Evolutionary conservation across 2,797 vertebrate genomes (phyloP).

Genomic region (Xenopus petersii): DNA sequence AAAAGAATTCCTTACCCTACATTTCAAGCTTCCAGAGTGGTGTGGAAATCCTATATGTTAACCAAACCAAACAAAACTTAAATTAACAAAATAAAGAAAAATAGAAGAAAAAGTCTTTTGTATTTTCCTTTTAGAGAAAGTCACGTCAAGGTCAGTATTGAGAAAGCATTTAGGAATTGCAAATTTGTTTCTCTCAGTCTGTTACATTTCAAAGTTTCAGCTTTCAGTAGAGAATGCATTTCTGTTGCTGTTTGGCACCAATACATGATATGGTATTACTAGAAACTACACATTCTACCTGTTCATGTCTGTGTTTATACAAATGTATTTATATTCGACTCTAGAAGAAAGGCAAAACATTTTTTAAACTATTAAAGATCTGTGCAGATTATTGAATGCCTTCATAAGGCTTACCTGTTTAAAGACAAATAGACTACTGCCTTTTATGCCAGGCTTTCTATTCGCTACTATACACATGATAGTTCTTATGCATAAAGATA

Average conservation of each 20-base stretch:
- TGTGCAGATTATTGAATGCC: too few relatives aligned
- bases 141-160: slow-evolving; percentile 1
- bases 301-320: too few relatives aligned
- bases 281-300: too few relatives aligned
- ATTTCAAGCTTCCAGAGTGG: not conserved
- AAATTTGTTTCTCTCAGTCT: slow-evolving; percentile 4
- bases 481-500: slow-evolving; percentile 69
- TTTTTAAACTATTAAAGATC: too few relatives aligned
- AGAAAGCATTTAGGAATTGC: not conserved
- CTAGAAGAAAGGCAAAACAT: slow-evolving; percentile 11
- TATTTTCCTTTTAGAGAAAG: not conserved
- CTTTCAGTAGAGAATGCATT: not conserved
- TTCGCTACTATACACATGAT: slow-evolving; percentile 65
- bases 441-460: slow-evolving; percentile 63
- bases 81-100: too few relatives aligned
- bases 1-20: not conserved
- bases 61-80: not conserved
- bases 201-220: not conserved
- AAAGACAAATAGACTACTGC: slow-evolving; percentile 67
- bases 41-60: not conserved
- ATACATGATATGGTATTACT: not conserved
- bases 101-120: not conserved
- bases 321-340: too few relatives aligned
- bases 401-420: slow-evolving; percentile 62
- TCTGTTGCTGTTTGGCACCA: not conserved